phyloP scores from a whole-genome alignment of 30 jellyfish, hydroid and myxozoan species.

The Aurelia sp. region DNA sequence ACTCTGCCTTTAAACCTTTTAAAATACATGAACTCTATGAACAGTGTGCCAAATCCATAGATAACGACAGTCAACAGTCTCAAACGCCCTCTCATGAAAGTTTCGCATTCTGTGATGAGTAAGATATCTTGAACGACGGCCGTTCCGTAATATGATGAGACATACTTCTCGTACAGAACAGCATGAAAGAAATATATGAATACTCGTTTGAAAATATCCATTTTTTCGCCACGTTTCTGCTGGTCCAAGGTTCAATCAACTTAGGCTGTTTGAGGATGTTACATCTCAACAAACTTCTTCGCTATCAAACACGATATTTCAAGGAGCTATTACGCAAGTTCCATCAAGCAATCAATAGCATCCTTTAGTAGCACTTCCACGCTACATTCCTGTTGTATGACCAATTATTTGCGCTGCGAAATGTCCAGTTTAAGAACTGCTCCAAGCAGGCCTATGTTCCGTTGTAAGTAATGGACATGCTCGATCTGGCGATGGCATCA shows the following conservation, averaged over 20 bases:
- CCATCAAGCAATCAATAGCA: too few species aligned
- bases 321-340: too few species aligned
- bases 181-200: constrained; percentile 40
- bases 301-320: too few species aligned
- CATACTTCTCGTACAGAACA: constrained; percentile 31
- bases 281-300: too few species aligned
- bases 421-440: too few species aligned
- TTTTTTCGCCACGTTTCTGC: constrained; percentile 43
- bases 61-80: constrained; percentile 24
- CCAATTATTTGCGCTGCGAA: too few species aligned
- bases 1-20: constrained; percentile 16
- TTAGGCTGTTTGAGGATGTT: too few species aligned
- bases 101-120: constrained; percentile 30
- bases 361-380: too few species aligned
- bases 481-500: too few species aligned
- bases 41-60: constrained; percentile 46
- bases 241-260: constrained; percentile 7
- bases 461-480: too few species aligned
- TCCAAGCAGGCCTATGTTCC: too few species aligned
- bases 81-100: constrained; percentile 33
- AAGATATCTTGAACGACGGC: constrained; percentile 22
- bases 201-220: constrained; percentile 62
- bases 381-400: too few species aligned
- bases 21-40: constrained; percentile 30
- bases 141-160: neutral